Evolutionary conservation across 92 coral and sea anemone species (phyloP).

Genomic region (Heteractis magnifica): DNA sequence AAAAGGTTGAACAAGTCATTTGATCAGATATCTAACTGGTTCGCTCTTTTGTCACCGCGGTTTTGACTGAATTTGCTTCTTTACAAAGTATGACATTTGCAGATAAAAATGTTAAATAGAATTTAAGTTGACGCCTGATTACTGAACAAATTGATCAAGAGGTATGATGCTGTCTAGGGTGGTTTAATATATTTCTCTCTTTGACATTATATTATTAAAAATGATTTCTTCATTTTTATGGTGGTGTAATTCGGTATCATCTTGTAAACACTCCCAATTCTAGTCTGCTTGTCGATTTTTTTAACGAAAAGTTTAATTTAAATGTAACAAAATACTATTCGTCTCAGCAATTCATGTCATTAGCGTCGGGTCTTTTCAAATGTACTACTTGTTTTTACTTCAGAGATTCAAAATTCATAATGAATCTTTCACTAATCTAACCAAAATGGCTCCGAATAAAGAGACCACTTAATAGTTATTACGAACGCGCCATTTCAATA

Average conservation of each 20-base stretch:
- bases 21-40: background rate
- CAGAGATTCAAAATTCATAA: background rate
- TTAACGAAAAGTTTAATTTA: background rate
- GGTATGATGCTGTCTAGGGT: too few species aligned
- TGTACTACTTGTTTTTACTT: background rate
- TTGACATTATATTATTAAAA: too few species aligned
- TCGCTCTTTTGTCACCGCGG: background rate
- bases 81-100: background rate
- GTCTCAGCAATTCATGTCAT: background rate
- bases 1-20: background rate
- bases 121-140: too few species aligned
- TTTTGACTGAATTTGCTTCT: background rate
- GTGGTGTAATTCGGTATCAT: background rate
- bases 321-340: background rate
- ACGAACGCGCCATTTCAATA: background rate
- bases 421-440: background rate
- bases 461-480: background rate
- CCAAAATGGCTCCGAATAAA: constrained; percentile 8
- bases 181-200: background rate
- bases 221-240: background rate
- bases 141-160: too few species aligned
- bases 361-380: background rate
- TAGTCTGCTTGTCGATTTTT: background rate
- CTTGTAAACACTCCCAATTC: background rate
- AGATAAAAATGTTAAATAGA: too few species aligned